Conservation (phyloP, 1,140 invertebrate genomes). For the Monomorium pharaonis region DNA sequence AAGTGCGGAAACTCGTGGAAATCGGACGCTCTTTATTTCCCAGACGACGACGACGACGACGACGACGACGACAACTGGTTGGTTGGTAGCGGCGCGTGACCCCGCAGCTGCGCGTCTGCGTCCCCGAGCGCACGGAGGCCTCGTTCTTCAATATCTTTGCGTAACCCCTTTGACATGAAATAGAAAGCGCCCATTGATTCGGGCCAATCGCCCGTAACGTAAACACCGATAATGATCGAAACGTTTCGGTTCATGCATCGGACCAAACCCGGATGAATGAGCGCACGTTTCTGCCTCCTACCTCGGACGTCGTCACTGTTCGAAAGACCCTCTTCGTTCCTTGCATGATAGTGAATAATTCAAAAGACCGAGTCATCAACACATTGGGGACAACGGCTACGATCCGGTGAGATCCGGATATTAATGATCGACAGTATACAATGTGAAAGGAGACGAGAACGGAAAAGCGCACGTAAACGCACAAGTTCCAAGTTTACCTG, state of each 20-base stretch:
- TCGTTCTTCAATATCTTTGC: slow-evolving; percentile 53
- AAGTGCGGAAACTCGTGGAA: slow-evolving; percentile 45
- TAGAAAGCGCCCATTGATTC: slow-evolving; percentile 58
- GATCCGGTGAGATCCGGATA: background rate
- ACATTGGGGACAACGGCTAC: background rate
- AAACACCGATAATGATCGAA: slow-evolving; percentile 69
- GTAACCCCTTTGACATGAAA: slow-evolving; percentile 55
- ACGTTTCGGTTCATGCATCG: slow-evolving; percentile 33
- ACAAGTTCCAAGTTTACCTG: background rate
- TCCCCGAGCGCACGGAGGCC: background rate
- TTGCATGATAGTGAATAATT: slow-evolving; percentile 16
- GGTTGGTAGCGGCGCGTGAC: background rate
- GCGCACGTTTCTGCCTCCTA: background rate
- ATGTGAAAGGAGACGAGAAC: slow-evolving; percentile 2
- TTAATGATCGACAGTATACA: background rate
- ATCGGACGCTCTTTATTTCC: slow-evolving; percentile 58
- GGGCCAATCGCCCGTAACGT: slow-evolving; percentile 65
- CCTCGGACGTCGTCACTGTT: background rate
- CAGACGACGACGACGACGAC: no score
- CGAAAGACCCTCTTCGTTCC: background rate
- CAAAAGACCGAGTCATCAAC: background rate
- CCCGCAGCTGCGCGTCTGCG: slow-evolving; percentile 21
- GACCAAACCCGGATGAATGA: slow-evolving; percentile 2
- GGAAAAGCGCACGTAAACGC: background rate
- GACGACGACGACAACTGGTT: no score